phyloP scores from a whole-genome alignment of 2,797 vertebrate genomes.

The Pempheris klunzingeri region DNA sequence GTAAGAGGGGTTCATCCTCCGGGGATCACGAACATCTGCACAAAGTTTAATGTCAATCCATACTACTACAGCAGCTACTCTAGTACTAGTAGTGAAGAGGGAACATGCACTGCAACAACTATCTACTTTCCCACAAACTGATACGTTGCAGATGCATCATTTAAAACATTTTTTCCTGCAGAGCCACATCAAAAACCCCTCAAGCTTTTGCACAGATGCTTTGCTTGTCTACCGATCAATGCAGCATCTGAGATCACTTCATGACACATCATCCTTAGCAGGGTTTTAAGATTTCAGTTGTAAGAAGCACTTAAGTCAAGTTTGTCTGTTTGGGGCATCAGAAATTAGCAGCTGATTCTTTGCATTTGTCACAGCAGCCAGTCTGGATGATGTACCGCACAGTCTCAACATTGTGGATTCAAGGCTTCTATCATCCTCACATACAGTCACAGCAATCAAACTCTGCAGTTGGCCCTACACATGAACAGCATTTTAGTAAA shows the following conservation, averaged over 20 bases:
- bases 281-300: slow-evolving; percentile 7
- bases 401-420: slow-evolving; percentile 30
- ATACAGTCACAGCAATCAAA: slow-evolving; percentile 15
- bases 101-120: slow-evolving; percentile 2
- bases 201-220: slow-evolving; percentile 19
- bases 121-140: background rate
- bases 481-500: slow-evolving; percentile 37
- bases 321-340: background rate
- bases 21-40: background rate
- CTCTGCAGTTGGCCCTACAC: slow-evolving; percentile 16
- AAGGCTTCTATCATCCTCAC: slow-evolving; percentile 12
- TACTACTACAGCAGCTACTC: too few species aligned
- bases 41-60: background rate
- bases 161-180: slow-evolving; percentile 4
- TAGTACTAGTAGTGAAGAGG: background rate
- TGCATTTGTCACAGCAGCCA: slow-evolving; percentile 35
- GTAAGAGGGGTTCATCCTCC: background rate
- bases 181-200: slow-evolving; percentile 12
- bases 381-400: slow-evolving; percentile 22
- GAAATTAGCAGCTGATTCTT: slow-evolving; percentile 23
- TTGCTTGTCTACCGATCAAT: slow-evolving; percentile 5
- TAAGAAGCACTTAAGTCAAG: background rate
- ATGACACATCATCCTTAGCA: background rate
- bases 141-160: background rate
- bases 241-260: background rate